phyloP scores from a whole-genome alignment of 92 coral and sea anemone genomes.

The Muricea muricata region DNA sequence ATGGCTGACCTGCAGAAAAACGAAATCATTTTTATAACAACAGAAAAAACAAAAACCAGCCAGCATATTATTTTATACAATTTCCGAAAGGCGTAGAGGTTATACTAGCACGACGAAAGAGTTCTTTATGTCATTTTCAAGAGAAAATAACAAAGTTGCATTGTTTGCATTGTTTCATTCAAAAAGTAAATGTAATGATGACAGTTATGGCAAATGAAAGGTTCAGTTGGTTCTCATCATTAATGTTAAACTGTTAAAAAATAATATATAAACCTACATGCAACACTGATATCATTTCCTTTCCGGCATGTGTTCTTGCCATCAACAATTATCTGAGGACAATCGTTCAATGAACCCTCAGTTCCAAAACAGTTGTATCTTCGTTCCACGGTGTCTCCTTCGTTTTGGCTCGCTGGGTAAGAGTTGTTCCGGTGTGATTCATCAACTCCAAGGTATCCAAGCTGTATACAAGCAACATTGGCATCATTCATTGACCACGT shows the following conservation, averaged over 20 bases:
- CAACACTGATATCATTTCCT: background rate
- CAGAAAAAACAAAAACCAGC: no score
- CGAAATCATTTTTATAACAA: no score
- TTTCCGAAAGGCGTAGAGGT: no score
- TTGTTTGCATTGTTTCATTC: no score
- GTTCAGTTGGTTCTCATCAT: no score
- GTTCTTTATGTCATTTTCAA: no score
- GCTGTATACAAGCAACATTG: background rate
- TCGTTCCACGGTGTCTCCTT: background rate
- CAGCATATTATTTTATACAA: no score
- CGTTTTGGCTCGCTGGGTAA: background rate
- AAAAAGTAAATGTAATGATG: background rate
- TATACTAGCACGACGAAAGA: no score
- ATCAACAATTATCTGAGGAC: background rate
- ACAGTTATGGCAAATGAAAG: no score
- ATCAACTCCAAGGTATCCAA: background rate
- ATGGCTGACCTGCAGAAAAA: background rate
- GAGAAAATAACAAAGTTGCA: no score
- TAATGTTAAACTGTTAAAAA: no score
- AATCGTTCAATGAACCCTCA: background rate
- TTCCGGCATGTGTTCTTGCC: background rate
- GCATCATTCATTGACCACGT: conserved; percentile 4
- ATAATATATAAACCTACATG: no score
- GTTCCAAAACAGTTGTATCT: background rate
- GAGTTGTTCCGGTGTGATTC: background rate